Evolutionary conservation across 1,140 invertebrate genomes (phyloP).

Genomic region (Rhyzopertha dominica): DNA sequence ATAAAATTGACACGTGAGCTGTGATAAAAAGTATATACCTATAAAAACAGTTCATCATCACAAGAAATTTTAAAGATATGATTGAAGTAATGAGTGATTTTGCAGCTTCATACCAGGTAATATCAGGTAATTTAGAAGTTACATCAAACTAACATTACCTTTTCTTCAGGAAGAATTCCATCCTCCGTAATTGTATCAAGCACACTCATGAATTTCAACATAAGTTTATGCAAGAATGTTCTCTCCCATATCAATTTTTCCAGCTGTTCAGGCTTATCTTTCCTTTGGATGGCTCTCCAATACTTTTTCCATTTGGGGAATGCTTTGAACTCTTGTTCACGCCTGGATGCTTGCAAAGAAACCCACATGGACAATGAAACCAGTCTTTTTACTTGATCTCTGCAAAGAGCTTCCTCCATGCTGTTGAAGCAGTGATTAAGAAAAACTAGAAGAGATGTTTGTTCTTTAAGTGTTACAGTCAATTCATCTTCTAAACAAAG

Average conservation of each 20-base stretch:
- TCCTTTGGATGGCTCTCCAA: slow-evolving; percentile 86
- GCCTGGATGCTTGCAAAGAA: slow-evolving; percentile 75
- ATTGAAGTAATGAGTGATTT: slow-evolving; percentile 3
- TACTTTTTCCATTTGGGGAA: slow-evolving; percentile 89
- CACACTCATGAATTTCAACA: slow-evolving; percentile 85
- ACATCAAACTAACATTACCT: slow-evolving; percentile 44
- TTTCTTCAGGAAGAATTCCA: slow-evolving; percentile 54
- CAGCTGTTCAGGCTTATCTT: slow-evolving; percentile 68
- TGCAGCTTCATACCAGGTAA: slow-evolving; percentile 1
- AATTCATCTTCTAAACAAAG: slow-evolving; percentile 57
- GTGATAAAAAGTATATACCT: no score
- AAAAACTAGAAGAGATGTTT: slow-evolving; percentile 84
- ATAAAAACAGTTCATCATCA: no score
- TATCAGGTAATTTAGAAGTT: background rate
- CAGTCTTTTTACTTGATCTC: slow-evolving; percentile 86
- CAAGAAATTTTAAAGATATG: no score
- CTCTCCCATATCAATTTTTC: slow-evolving; percentile 81
- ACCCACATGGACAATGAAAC: slow-evolving; percentile 94
- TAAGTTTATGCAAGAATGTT: slow-evolving; percentile 79
- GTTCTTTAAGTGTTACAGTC: slow-evolving; percentile 63
- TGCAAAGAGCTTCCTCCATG: slow-evolving; percentile 89
- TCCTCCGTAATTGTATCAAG: slow-evolving; percentile 69
- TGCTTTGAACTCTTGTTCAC: slow-evolving; percentile 80
- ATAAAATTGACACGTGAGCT: no score
- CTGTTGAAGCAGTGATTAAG: slow-evolving; percentile 96